These are phyloP conservation scores for Eilema depressum DNA, from an alignment of 2,888 invertebrate genomes.

Conservation along the genomic window DNA sequence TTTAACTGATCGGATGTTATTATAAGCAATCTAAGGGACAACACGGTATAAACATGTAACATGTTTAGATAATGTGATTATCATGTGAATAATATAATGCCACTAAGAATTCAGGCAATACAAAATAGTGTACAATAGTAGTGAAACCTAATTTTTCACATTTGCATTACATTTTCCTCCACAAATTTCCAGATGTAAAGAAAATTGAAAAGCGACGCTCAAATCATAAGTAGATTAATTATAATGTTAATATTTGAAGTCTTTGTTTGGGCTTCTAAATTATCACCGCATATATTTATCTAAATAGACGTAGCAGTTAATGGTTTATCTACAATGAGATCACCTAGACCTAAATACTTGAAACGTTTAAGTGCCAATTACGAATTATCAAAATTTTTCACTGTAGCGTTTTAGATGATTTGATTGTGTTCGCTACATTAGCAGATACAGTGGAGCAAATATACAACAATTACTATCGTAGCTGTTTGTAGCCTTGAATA, in stretches of 20 bases:
- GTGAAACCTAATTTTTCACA: conserved; percentile 20
- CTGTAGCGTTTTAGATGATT: conserved; percentile 39
- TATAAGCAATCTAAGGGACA: conserved; percentile 19
- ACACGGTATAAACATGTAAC: neutral
- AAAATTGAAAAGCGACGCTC: conserved; percentile 19
- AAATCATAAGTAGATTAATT: neutral
- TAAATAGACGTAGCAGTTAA: conserved; percentile 26
- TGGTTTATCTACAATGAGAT: conserved; percentile 36
- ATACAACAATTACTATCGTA: conserved; percentile 45
- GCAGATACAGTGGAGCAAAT: conserved; percentile 45
- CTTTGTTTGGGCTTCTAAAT: conserved; percentile 20
- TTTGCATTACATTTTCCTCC: conserved; percentile 25
- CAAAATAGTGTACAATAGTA: neutral
- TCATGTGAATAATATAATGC: neutral
- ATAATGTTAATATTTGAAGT: conserved; percentile 11
- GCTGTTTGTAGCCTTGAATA: conserved; percentile 62
- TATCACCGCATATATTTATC: conserved; percentile 27
- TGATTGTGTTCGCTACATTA: conserved; percentile 50
- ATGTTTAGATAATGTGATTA: neutral
- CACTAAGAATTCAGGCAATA: neutral
- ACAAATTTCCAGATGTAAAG: conserved; percentile 12
- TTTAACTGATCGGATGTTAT: conserved; percentile 31
- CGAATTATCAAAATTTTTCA: conserved; percentile 47
- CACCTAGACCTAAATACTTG: conserved; percentile 53
- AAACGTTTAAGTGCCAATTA: conserved; percentile 42